phyloP scores from a whole-genome alignment of 2,888 invertebrate genomes.

The Cataglyphis livida region DNA sequence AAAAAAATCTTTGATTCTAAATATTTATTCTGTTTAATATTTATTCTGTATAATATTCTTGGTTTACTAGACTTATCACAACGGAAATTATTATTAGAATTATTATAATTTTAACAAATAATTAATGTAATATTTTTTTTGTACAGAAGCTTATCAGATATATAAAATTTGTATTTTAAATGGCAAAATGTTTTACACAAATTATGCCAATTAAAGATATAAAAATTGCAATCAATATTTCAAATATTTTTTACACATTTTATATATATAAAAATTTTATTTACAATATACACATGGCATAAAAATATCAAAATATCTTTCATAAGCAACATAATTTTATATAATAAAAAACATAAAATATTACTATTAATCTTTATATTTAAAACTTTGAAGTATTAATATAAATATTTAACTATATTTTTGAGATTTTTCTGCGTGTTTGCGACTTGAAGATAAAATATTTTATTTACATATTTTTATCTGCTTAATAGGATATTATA shows the following conservation, averaged over 20 bases:
- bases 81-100: not conserved
- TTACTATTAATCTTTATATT: not conserved
- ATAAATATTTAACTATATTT: not conserved
- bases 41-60: not conserved
- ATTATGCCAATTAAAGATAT: not conserved
- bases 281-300: not conserved
- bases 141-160: not conserved
- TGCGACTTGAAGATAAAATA: not conserved
- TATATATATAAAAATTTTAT: not conserved
- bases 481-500: too few species aligned
- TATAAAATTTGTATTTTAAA: not conserved
- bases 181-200: not conserved
- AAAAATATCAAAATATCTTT: not conserved
- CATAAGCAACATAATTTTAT: not conserved
- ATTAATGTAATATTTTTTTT: not conserved
- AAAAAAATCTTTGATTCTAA: not conserved
- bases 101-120: not conserved
- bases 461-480: not conserved
- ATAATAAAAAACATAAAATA: not conserved
- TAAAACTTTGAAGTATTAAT: not conserved
- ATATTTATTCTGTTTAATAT: not conserved
- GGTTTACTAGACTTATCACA: not conserved
- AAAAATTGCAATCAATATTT: not conserved
- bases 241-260: not conserved
- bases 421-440: not conserved